Base-by-base conservation (phyloP, 2,888 invertebrate species). In the Ennomos quercinarius region DNA sequence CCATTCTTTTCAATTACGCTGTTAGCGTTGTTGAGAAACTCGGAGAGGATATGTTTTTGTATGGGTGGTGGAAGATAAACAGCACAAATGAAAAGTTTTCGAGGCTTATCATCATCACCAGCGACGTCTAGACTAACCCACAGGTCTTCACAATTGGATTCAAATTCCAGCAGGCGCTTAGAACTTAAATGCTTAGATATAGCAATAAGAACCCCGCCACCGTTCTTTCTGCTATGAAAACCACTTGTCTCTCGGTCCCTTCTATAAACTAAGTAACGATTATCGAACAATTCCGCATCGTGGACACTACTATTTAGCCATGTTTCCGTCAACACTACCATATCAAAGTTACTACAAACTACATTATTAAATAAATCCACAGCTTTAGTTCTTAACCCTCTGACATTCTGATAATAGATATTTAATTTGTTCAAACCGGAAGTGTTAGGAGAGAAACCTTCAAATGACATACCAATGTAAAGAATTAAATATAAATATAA, bases 241-340 rank as follows among this genome's bases (percentile, higher is more conserved):
- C 38, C 50, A 13, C 48, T 47, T 42, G 39, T 34, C 10, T 55
- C 55, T n/a, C 67, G 59, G 41, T 68, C 70, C 27, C 63, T 49
- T 39, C 65, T 66, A 45, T 66, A 68, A 10, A 70, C 63, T n/a
- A 36, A 34, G 41, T 66, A 70, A n/a, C 52, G 58, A 12, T 59
- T 49, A 40, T 64, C 62, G 54, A 70, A 70, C 8, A 68, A 50
- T 42, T 70, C 68, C 1, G 42, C 10, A 37, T 53, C 60, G 17
- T 17, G 17, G 17, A 17, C 17, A 17, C 17, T 1, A 3, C 17
- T 17, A 3, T 17, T 17, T 1, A 17, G 17, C 17, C 17, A 17
- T 17, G 17, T 17, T 17, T 17, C 17, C 17, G 17, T 17, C 17
- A 17, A 17, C 3, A 17, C 17, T 17, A 17, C 17, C 17, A 17